Base-by-base conservation (phyloP, 2,888 invertebrate genomes). In the Notodonta dromedarius region DNA sequence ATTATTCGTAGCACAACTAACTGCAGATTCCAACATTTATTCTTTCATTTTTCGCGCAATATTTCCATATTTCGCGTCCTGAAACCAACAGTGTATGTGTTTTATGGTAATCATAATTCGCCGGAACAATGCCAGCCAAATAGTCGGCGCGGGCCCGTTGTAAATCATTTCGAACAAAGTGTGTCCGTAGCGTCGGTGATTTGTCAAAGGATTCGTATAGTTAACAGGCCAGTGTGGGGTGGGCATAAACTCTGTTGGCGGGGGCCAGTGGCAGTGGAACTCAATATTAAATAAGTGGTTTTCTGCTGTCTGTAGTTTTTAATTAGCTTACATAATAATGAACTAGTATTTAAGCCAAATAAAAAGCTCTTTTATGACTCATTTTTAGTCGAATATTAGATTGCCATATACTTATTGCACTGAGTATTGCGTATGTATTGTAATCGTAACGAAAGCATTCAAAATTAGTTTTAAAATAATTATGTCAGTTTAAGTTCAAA, bases 71-170 rank as follows among this genome's bases (percentile, higher is more conserved):
- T n/a, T 40, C 7, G 35, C 35, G 4, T 13, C 35, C 12, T 11
- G n/a, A 55, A 39, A 16, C 40, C 55, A 14, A 62, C 73, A 73
- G 63, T 73, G 70, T 73, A 73, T 74, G 76, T 76, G 66, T 78
- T 78, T 78, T 78, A 78, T 78, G 78, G 79, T 79, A 79, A 79
- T 77, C 79, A 75, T 78, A 78, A 76, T 76, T 78, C 67, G 62
- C 59, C 58, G 56, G 68, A 71, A 79, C 79, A 78, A 78, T 77
- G 71, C 71, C 69, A 63, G 65, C 67, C 69, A 66, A 75, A 74
- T 74, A 76, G 74, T 76, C 70, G 66, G 76, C 68, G 73, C 67
- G 63, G 68, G 69, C 66, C 60, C 9, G 50, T 58, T 60, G 75
- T 78, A 79, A 79, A 78, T 78, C 79, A 78, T 69, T 70, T 66